These are phyloP conservation scores for Brienomyrus longianalis DNA, from an alignment of 2,113 vertebrate species.

Conservation along the genomic window DNA sequence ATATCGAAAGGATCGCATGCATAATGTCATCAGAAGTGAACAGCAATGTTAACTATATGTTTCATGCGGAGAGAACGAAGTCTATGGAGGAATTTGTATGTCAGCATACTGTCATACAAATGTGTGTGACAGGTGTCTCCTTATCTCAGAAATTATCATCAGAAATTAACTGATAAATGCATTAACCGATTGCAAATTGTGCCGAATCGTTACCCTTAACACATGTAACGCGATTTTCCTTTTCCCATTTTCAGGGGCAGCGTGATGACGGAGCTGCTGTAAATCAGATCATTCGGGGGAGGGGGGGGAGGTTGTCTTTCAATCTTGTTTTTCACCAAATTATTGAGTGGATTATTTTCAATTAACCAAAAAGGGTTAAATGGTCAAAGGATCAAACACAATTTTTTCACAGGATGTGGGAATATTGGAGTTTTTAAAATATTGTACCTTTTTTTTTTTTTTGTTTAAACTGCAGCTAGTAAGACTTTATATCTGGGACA, in stretches of 20 bases:
- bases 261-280: background rate
- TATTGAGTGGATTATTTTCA: background rate
- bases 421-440: background rate
- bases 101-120: background rate
- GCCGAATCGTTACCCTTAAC: background rate
- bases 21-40: background rate
- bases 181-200: background rate
- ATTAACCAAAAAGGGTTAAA: background rate
- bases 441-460: background rate
- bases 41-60: background rate
- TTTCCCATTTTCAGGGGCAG: background rate
- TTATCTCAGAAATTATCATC: background rate
- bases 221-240: background rate
- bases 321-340: background rate
- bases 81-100: background rate
- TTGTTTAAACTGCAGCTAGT: background rate
- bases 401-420: background rate
- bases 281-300: background rate
- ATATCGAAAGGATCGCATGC: background rate
- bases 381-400: background rate
- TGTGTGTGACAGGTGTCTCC: background rate
- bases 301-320: background rate
- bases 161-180: background rate
- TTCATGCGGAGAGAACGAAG: background rate
- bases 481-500: background rate